Percentiles rank a stretch among this genome's conserved stretches.
These are phyloP conservation scores for Denticeps clupeoides DNA, from an alignment of 2,797 vertebrate species.

Conservation along the genomic window DNA sequence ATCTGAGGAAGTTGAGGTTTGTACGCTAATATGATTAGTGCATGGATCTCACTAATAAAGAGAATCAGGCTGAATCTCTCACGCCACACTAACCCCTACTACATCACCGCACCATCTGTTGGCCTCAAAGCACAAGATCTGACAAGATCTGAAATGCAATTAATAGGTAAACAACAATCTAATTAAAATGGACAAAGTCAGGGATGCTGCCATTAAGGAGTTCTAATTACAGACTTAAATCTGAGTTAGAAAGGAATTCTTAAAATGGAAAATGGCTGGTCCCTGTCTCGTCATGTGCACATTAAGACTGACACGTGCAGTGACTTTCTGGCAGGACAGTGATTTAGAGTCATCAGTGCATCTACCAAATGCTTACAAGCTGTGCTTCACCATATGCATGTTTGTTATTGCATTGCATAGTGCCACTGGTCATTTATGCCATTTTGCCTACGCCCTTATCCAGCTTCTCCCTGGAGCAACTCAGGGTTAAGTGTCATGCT, in stretches of 20 bases:
- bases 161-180: constrained; percentile 99
- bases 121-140: constrained; percentile 80
- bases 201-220: constrained; percentile 85
- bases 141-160: constrained; percentile 96
- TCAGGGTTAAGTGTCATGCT: no score
- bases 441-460: no score
- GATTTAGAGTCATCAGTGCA: constrained; percentile 91
- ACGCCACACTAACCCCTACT: constrained; percentile 77
- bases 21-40: constrained; percentile 58
- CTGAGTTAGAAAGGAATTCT: constrained; percentile 96
- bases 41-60: constrained; percentile 79
- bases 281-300: constrained; percentile 84
- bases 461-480: no score
- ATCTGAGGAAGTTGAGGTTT: constrained; percentile 56
- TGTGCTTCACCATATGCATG: constrained; percentile 82
- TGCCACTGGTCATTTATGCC: no score
- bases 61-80: constrained; percentile 78
- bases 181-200: constrained; percentile 98
- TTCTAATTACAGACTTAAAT: constrained; percentile 87
- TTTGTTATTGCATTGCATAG: no score
- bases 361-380: constrained; percentile 91
- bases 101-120: constrained; percentile 87
- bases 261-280: constrained; percentile 94
- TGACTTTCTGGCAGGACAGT: constrained; percentile 82
- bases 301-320: constrained; percentile 92